Base-by-base conservation (phyloP, 2,888 invertebrate genomes). In the Athetis lepigone region DNA sequence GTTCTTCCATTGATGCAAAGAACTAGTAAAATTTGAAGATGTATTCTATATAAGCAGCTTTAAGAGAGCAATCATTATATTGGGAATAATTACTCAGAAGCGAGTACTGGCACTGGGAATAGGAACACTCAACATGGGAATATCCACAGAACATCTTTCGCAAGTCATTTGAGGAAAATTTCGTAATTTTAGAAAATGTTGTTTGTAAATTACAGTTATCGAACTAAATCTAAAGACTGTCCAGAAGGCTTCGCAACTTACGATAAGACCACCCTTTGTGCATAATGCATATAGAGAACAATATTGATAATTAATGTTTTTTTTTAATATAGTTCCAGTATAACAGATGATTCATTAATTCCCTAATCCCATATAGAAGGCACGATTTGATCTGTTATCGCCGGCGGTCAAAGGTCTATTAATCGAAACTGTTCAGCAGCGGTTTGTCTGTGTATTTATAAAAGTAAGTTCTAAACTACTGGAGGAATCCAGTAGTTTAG, bases 211-310 rank as follows among this genome's bases (percentile, higher is more conserved):
- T 36, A 43, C 13, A 59, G 21, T 33, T 39, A 60, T 47, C 23
- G 4, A 46, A 23, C 18, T 11, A 39, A 39, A 46, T 29, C 18
- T 11, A 39, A 39, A 59, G 18, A 58, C n/a, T 39, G 45, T 21
- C 21, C 40, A 9, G 18, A 60, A 58, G 21, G 33, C 46, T 16
- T 40, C 18, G 23, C 27, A 21, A 21, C 11, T n/a, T 9, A 7
- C 19, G 49, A 61, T 60, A 60, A 60, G 13, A 47, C 18, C 60
- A 19, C 23, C 8, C n/a, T 33, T 42, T 25, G 33, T 47, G 25
- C 11, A 40, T 61, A 25, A 47, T 59, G 29, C 16, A 29, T 23
- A 11, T n/a, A 19, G n/a, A n/a, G 5, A 55, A 29, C 23, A 33
- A 23, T n/a, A n/a, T 58, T 36, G 13, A 29, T 29, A 39, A 5